Base-by-base conservation (phyloP, 37 sponge, comb jelly and placozoan species). In the Agelas oroides region DNA sequence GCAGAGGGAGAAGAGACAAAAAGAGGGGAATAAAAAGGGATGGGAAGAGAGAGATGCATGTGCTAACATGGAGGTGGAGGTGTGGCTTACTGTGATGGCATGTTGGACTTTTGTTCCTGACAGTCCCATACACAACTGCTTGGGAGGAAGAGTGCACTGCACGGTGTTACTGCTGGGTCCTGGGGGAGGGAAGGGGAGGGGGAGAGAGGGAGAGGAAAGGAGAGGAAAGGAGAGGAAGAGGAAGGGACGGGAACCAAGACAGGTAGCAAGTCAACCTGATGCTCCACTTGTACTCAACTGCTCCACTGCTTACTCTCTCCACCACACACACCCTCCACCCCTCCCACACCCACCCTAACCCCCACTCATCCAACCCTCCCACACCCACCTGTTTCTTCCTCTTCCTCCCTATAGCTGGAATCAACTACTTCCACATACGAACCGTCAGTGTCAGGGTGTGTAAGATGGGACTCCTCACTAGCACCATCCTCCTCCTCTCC, bases 61-160 rank as follows among this genome's bases (percentile, higher is more conserved):
- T 75, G 25, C 54, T n/a, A 86, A 40, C 60, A 73, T 37, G 54
- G 65, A 14, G 30, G 40, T 21, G 90, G 87, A 65, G 70, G 71
- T 5, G 71, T 64, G 12, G 84, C 39, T 14, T 87, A 57, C 12
- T 62, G 65, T 11, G 53, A 8, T 5, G 18, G 88, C 91, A 79
- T 94, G 95, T 76, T 94, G 83, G 40, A 90, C 31, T 0, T 73
- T 30, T 13, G 61, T 55, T 8, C 34, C 6, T 33, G 90, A 78
- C 23, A 33, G 18, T 1, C 84, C 34, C 53, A 17, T 12, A 31
- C 19, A 81, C 84, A 66, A 90, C 95, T 0, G 53, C 54, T 53
- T 87, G 73, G 2, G 91, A 87, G 53, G 82, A 76, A 0, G 95
- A 88, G 33, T 68, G 72, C 41, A 94, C 86, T 28, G 90, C 81